Base-by-base conservation (phyloP, 2,113 vertebrate genomes). In the human region DNA sequence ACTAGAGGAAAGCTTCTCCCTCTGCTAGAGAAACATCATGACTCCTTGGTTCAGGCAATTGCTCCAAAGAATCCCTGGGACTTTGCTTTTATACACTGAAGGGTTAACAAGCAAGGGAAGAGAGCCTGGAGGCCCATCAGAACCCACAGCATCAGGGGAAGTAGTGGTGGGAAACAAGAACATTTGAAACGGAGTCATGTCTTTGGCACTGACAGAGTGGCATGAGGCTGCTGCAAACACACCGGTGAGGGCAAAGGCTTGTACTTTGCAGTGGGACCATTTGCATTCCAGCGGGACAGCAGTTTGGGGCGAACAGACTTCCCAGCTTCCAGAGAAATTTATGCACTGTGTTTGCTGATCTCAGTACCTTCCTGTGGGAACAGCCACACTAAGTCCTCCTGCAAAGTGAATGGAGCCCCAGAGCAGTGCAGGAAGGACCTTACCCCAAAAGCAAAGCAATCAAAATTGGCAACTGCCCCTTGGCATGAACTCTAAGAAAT, bases 221-320 rank as follows among this genome's bases (percentile, higher is more conserved):
- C n/a, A 20, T 5, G 9, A 25, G 22, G 20, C 22, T 61, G 18
- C 27, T 11, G 6, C 35, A 84, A 81, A n/a, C 8, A 43, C 0
- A 0, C 3, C 4, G 17, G 64, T 16, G 40, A 68, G 17, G 22
- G 14, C 8, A 20, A 83, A 82, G 72, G 20, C 3, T 14, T 66
- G 13, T 3, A 11, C 6, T 3, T 5, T 3, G 23, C 68, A 25
- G 12, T 4, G 3, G 66, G 18, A 57, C 17, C 0, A 0, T 43
- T 40, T 45, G 55, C 32, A 16, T 12, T 9, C 25, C 4, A 0
- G 16, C 17, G 66, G 66, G 43, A 78, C 32, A 20, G 20, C 4
- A 8, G 8, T 66, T 59, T 70, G 22, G 38, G 55, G 4, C 22
- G 30, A 83, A 8, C 64, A 86, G 59, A 59, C 52, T 86, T 64